Evolutionary conservation across 1,140 invertebrate genomes (phyloP).

Genomic region (Caligus rogercresseyi): DNA sequence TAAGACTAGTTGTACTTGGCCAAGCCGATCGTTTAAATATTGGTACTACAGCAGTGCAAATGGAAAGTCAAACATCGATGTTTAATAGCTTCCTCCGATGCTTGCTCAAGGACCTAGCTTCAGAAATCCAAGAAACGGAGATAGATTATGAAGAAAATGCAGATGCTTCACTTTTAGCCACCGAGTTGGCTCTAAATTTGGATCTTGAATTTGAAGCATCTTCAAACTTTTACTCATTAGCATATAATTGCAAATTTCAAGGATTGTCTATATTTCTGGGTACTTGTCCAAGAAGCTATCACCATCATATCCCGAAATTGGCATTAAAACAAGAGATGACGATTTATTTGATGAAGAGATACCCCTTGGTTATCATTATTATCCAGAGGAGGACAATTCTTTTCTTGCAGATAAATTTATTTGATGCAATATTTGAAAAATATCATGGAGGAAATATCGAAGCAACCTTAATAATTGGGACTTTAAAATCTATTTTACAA

Average conservation of each 20-base stretch:
- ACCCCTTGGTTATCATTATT: neutral
- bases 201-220: neutral
- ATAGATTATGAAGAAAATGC: neutral
- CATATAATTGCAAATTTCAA: neutral
- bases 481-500: neutral
- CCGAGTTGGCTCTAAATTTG: neutral
- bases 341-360: neutral
- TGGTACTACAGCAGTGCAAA: neutral
- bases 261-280: neutral
- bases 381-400: too few relatives aligned
- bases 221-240: neutral
- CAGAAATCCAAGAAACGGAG: neutral
- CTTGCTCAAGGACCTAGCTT: too few relatives aligned
- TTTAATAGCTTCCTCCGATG: too few relatives aligned
- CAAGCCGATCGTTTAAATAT: neutral
- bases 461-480: neutral
- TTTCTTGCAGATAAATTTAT: neutral
- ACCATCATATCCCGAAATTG: neutral
- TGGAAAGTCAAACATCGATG: neutral
- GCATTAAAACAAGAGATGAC: neutral
- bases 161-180: neutral
- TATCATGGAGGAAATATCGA: neutral
- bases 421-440: neutral
- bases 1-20: constrained; percentile 20
- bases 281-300: neutral